Evolutionary conservation across 2,113 vertebrate genomes (phyloP), one percentile per base, ranked within the genome.

Genomic region (Circaetus gallicus): DNA sequence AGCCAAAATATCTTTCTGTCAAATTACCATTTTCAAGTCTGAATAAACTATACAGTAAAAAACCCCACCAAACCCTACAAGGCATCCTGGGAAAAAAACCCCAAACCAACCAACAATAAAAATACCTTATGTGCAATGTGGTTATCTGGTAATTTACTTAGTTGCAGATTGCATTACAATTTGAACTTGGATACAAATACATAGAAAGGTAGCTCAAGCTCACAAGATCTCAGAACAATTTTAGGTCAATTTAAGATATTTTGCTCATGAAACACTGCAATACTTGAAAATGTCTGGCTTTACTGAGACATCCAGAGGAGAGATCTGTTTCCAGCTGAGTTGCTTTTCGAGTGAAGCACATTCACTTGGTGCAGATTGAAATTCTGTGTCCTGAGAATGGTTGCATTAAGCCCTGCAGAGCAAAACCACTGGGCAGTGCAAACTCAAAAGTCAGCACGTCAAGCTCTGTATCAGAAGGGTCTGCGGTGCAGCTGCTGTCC

Each of bases 51-150:
- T 17, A 49, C 11, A 38, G 25, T 25, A 40, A 74, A 70, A 72
- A 74, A 9, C 0, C 0, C 1, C 72, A 38, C 14, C 15, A 84
- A 74, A 58, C 42, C 6, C 14, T 83, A 43, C 13, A 66, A n/a
- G 13, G 4, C 13, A 74, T 53, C 18, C 18, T 28, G 8, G 25
- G 10, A 7, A 18, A 4, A 17, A 9, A 21, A 10, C 5, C 1
- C 9, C 18, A 9, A 28, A 18, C 52, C 29, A 18, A 18, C 53
- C 3, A 38, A 14, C 13, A 47, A 9, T 2, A 28, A 16, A 49
- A 52, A 32, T n/a, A 8, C 21, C 17, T 69, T 66, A 22, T 8
- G 10, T 0, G 0, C 7, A 47, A 2, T 43, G 10, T 59, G 10
- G 1, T 86, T 55, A 9, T 42, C 31, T 82, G 31, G 21, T 90